Percentiles rank a stretch among this genome's conserved stretches.
Conservation (phyloP, 2,888 invertebrate genomes). For the Auanema sp. region DNA sequence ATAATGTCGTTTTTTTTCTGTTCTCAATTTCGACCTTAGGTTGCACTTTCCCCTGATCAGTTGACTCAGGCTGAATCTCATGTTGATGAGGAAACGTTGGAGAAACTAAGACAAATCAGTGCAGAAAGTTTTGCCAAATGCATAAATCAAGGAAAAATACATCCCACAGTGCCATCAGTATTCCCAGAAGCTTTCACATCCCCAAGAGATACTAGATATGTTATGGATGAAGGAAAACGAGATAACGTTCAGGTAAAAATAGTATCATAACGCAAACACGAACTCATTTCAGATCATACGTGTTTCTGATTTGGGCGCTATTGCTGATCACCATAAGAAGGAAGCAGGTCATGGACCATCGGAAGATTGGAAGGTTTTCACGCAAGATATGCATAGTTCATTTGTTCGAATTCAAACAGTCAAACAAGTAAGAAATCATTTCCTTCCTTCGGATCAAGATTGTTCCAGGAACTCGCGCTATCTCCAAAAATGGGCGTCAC, state of each 20-base stretch:
- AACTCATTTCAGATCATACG: conserved; percentile 26
- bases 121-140: conserved; percentile 55
- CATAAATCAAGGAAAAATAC: conserved; percentile 42
- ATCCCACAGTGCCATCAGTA: conserved; percentile 23
- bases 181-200: conserved; percentile 22
- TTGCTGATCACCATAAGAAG: conserved; percentile 7
- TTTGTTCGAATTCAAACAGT: conserved; percentile 32
- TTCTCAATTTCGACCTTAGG: conserved; percentile 3
- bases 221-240: conserved; percentile 40
- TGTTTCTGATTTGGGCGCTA: conserved; percentile 30
- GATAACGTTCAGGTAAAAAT: conserved; percentile 30
- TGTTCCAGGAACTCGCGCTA: conserved; percentile 36
- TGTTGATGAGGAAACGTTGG: conserved; percentile 50
- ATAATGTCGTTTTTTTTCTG: too few relatives aligned
- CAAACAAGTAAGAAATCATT: conserved; percentile 29
- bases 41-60: conserved; percentile 49
- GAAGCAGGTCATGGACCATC: conserved; percentile 12
- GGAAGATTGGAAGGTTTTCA: conserved; percentile 68
- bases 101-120: conserved; percentile 47
- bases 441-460: background rate
- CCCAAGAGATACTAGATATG: conserved; percentile 35
- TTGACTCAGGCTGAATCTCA: conserved; percentile 44
- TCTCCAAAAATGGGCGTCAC: conserved; percentile 39
- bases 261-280: background rate
- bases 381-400: conserved; percentile 28